Evolutionary conservation across 2,888 invertebrate species (phyloP).

Genomic region (Micoletzkya japonica): DNA sequence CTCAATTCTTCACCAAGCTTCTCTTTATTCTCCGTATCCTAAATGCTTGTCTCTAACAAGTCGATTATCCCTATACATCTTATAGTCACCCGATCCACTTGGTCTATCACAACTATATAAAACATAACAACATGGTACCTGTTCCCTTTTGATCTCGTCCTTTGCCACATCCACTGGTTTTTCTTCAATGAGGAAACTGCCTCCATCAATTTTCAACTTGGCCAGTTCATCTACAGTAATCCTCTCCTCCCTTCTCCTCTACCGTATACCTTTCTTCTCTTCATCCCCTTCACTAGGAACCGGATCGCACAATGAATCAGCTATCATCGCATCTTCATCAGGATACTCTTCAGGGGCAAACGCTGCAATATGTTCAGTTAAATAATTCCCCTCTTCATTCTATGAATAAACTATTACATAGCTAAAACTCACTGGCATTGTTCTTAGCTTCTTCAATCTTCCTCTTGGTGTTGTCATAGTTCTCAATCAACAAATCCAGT

Average conservation of each 20-base stretch:
- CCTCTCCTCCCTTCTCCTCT: neutral
- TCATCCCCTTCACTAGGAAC: conserved; percentile 6
- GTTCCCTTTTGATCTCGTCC: too few relatives aligned
- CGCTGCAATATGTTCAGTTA: conserved; percentile 11
- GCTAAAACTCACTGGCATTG: conserved; percentile 25
- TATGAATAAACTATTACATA: too few relatives aligned
- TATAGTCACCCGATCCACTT: conserved; percentile 13
- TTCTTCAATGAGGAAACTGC: conserved; percentile 27
- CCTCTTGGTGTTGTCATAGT: conserved; percentile 33
- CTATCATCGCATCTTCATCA: conserved; percentile 34
- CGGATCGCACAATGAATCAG: conserved; percentile 33
- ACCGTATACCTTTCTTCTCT: conserved; percentile 6
- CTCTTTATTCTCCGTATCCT: neutral
- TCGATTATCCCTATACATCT: conserved; percentile 13
- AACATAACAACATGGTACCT: conserved; percentile 7
- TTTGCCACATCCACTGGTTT: neutral
- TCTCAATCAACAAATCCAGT: conserved; percentile 34
- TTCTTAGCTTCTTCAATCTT: conserved; percentile 29
- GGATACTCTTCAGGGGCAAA: conserved; percentile 33
- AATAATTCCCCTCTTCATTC: neutral
- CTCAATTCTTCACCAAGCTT: neutral
- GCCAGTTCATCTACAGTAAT: neutral
- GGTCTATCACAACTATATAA: neutral
- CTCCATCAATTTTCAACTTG: too few relatives aligned
- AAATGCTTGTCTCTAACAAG: neutral